Percentiles rank a stretch among this genome's conserved stretches.
Conservation (phyloP, 2,797 vertebrate genomes). For the Margarornis squamiger region DNA sequence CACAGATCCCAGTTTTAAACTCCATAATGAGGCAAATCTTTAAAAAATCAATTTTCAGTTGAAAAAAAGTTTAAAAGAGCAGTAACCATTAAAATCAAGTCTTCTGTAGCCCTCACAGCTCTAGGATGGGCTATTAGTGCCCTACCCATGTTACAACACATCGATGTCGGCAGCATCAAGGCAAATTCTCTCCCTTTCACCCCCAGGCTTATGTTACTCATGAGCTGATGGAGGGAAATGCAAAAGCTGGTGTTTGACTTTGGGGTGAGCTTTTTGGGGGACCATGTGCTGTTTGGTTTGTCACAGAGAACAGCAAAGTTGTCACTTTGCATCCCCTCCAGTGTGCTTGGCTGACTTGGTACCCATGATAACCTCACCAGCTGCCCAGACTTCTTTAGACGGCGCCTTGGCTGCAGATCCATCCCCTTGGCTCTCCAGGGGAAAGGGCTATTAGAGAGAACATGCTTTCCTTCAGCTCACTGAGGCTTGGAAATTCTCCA, state of each 20-base stretch:
- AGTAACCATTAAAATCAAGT: neutral
- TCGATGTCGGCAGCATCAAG: neutral
- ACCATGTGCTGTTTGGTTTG: neutral
- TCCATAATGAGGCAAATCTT: neutral
- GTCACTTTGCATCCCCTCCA: neutral
- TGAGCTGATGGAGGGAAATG: neutral
- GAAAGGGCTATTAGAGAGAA: neutral
- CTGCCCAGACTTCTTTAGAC: neutral
- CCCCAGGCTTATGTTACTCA: neutral
- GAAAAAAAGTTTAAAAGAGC: neutral
- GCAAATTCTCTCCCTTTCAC: neutral
- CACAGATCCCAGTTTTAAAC: neutral
- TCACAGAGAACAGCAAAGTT: neutral
- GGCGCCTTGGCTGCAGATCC: neutral
- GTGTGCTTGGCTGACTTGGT: neutral
- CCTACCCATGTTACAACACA: neutral
- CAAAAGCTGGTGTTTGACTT: neutral
- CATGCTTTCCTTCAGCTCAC: neutral
- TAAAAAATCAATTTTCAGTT: neutral
- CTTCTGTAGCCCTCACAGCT: neutral
- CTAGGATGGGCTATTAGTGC: neutral
- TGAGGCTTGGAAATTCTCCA: slow-evolving; percentile 9
- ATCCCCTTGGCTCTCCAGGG: neutral
- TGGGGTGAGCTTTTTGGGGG: neutral
- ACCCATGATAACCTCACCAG: neutral